A percentile compares a stretch with the other conserved stretches of the same genome.
These are phyloP conservation scores for Ctenochaetus hawaiiensis DNA, from an alignment of 2,797 vertebrate species.

Conservation along the genomic window DNA sequence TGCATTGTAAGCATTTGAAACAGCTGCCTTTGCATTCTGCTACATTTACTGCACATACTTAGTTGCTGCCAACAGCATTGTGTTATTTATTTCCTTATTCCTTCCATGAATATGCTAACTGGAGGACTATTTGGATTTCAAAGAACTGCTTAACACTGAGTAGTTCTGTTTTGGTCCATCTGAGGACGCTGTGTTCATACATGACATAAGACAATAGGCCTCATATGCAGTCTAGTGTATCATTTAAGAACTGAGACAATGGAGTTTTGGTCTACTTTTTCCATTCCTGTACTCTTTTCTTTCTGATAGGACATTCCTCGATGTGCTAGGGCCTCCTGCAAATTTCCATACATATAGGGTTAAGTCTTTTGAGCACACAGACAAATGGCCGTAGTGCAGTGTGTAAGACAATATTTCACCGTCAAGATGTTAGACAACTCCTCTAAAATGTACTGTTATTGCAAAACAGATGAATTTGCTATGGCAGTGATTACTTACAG, in stretches of 20 bases:
- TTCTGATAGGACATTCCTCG: constrained; percentile 23
- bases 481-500: constrained; percentile 70
- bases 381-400: constrained; percentile 53
- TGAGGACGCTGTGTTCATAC: not conserved
- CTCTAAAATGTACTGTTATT: constrained; percentile 72
- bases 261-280: constrained; percentile 8
- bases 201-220: not conserved
- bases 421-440: constrained; percentile 76
- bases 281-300: not conserved
- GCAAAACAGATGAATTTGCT: constrained; percentile 82
- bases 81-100: not conserved
- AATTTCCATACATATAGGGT: constrained; percentile 70
- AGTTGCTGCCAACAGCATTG: not conserved
- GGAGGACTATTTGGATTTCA: not conserved
- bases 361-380: constrained; percentile 38
- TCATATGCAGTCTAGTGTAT: not conserved
- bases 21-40: not conserved
- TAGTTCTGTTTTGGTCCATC: not conserved
- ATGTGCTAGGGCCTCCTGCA: constrained; percentile 10
- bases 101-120: not conserved
- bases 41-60: not conserved
- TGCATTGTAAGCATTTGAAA: constrained; percentile 5
- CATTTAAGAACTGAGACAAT: not conserved
- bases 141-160: not conserved
- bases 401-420: constrained; percentile 64